These are phyloP conservation scores for Neodiprion pinetum DNA, from an alignment of 1,140 invertebrate species.

Conservation along the genomic window DNA sequence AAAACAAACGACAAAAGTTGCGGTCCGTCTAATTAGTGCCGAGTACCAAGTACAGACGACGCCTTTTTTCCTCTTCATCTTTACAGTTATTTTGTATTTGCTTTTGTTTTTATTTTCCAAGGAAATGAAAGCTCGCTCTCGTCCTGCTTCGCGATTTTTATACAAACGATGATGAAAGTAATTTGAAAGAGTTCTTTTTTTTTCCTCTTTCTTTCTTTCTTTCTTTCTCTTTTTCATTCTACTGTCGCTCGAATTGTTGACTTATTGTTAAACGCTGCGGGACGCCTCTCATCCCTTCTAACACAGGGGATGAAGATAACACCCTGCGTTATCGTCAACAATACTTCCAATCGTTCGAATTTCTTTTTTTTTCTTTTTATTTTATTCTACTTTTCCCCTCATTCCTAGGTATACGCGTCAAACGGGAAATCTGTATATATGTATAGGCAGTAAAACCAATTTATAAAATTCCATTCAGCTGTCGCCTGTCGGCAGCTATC, in stretches of 20 bases:
- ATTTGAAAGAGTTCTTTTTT: no score
- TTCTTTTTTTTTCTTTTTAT: background rate
- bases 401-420: background rate
- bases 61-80: no score
- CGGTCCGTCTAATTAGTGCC: background rate
- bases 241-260: background rate
- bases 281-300: background rate
- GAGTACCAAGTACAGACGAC: background rate
- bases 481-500: constrained; percentile 1
- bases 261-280: background rate
- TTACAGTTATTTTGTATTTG: no score
- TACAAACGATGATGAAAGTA: no score
- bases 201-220: no score
- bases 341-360: background rate
- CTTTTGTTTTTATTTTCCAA: no score
- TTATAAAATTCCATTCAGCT: constrained; percentile 3
- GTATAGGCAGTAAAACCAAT: background rate
- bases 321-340: background rate
- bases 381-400: no score
- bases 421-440: background rate
- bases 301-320: background rate
- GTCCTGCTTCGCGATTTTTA: no score
- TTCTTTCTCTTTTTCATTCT: no score
- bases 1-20: background rate
- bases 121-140: no score